Evolutionary conservation across 1,140 invertebrate species (phyloP), one percentile per base, ranked within the genome.

Genomic region (Brachionus plicatilis): DNA sequence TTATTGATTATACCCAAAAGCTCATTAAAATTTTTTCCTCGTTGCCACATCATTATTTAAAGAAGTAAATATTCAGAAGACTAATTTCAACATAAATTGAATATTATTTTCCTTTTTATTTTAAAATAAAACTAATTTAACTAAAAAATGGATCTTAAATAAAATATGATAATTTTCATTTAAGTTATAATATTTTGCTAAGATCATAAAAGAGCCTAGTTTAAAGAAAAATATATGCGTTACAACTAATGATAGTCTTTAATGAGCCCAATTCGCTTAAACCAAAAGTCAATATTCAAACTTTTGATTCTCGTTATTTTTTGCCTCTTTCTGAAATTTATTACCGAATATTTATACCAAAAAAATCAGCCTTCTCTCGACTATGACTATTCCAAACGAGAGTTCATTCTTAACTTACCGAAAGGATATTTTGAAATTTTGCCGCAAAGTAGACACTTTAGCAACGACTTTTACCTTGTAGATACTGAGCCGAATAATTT

Each of bases 181-280:
- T 24, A 60, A 60, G n/a, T 60, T 60, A 24, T 60, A 8, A 60
- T 60, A 27, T 60, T 24, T 60, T 24, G 45, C 27, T 60, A 27
- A 60, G 53, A 60, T 60, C n/a, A 60, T 8, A 60, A 60, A 24
- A 60, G 20, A 60, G 53, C 5, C n/a, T 20, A 60, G 2, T 60
- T 24, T 60, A 20, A 6, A 53, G n/a, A 3, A 60, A 60, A 60
- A 60, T 3, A 8, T 43, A 20, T 43, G n/a, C 14, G 43, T 68
- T 33, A 14, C 27, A 68, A 33, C 66, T 11, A 33, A 33, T 68
- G 66, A 14, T 68, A 41, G 27, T 43, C 17, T 1, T 75, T 41
- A 20, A 76, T 76, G 72, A 76, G 47, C 9, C 43, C 50, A 27
- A 76, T 76, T 76, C 72, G 72, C 24, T 76, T 76, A 24, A 76